phyloP scores from a whole-genome alignment of 2,113 vertebrate species.

The Mixornis gularis region DNA sequence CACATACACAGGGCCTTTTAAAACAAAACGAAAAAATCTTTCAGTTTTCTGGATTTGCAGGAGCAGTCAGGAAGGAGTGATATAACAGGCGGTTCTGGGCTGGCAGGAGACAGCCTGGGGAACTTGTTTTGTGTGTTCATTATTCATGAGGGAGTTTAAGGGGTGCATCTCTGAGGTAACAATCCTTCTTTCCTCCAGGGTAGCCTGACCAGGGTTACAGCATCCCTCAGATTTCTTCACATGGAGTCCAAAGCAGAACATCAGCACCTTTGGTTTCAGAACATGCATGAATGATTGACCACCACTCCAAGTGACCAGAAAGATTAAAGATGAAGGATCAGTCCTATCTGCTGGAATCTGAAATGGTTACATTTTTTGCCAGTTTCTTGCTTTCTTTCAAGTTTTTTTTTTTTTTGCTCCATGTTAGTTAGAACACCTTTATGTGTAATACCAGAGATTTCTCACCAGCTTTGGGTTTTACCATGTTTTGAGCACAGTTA shows the following conservation, averaged over 20 bases:
- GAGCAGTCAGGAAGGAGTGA: neutral
- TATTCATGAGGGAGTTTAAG: neutral
- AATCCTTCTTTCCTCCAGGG: neutral
- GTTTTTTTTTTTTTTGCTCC: fast-evolving
- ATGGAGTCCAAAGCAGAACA: neutral
- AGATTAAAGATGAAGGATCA: neutral
- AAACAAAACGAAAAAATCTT: neutral
- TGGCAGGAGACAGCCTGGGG: neutral
- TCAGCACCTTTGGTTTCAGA: neutral
- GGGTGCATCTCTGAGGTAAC: neutral
- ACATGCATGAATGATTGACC: neutral
- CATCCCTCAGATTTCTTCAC: neutral
- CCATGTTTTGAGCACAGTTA: neutral
- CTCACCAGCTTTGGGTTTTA: neutral
- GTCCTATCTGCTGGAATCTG: neutral
- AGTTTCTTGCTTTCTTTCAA: neutral
- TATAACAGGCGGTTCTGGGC: neutral
- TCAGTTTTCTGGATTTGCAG: neutral
- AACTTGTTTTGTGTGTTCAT: neutral
- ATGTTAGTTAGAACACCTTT: neutral
- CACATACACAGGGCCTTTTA: neutral
- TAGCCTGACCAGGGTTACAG: neutral
- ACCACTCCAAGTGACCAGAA: neutral
- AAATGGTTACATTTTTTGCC: neutral
- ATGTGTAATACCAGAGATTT: neutral